A percentile compares a stretch with the other conserved stretches of the same genome.
These are phyloP conservation scores for Ariolimax columbianus DNA, from an alignment of 2,888 invertebrate species.

Conservation along the genomic window DNA sequence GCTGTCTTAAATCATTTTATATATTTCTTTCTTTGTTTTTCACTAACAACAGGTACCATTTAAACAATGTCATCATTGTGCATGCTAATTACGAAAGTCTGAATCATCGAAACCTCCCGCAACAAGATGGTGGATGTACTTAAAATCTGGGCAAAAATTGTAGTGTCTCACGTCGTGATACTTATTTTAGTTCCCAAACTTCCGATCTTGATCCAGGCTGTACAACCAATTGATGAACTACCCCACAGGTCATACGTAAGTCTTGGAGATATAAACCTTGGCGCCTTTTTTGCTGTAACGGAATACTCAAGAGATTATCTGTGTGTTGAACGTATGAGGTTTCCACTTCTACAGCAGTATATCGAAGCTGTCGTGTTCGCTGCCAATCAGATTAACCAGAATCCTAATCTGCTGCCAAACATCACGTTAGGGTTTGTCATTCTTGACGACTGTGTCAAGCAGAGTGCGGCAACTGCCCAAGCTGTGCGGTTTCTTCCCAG, in stretches of 20 bases:
- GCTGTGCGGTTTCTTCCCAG: constrained; percentile 60
- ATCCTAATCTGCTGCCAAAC: constrained; percentile 57
- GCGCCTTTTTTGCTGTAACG: constrained; percentile 60
- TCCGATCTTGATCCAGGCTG: background rate
- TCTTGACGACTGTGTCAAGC: constrained; percentile 68
- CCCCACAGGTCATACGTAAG: background rate
- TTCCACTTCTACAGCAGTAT: constrained; percentile 62
- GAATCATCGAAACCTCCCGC: too few relatives aligned
- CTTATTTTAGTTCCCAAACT: too few relatives aligned
- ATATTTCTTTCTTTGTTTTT: too few relatives aligned
- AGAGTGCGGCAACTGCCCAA: constrained; percentile 63
- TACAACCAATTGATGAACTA: constrained; percentile 10
- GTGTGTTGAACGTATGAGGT: constrained; percentile 56
- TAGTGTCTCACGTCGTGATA: background rate
- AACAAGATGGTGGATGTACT: background rate
- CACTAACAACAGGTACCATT: too few relatives aligned
- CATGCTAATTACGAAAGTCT: too few relatives aligned
- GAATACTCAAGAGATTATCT: constrained; percentile 35
- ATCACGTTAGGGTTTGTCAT: constrained; percentile 64
- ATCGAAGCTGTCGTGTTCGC: constrained; percentile 67
- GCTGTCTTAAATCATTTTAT: too few relatives aligned
- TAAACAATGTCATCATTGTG: too few relatives aligned
- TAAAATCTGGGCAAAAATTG: background rate
- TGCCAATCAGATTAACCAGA: constrained; percentile 62
- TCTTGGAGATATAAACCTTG: constrained; percentile 61